phyloP scores from a whole-genome alignment of 2,888 invertebrate species.

The Tiliacea citrago region DNA sequence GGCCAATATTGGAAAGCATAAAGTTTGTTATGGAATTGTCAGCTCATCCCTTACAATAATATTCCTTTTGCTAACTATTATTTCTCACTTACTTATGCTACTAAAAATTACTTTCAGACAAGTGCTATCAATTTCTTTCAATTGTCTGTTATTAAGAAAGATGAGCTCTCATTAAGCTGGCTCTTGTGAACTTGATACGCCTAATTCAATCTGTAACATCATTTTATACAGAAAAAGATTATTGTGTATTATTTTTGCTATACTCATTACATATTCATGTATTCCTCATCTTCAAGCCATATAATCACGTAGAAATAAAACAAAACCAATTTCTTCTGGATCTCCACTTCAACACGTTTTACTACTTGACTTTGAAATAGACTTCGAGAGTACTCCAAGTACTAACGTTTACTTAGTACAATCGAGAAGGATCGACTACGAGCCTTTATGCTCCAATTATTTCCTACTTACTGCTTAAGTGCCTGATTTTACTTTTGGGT shows the following conservation, averaged over 20 bases:
- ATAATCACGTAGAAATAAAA: conserved; percentile 27
- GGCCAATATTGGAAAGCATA: too few species aligned
- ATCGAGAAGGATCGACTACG: conserved; percentile 20
- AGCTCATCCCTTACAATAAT: neutral
- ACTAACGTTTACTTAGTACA: conserved; percentile 51
- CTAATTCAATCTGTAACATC: conserved; percentile 13
- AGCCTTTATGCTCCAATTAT: conserved; percentile 38
- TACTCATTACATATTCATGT: neutral
- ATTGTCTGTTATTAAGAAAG: conserved; percentile 36
- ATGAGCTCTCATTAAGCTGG: conserved; percentile 16
- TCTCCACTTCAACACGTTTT: conserved; percentile 55
- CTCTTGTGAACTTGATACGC: neutral
- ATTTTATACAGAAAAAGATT: neutral
- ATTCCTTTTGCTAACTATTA: neutral
- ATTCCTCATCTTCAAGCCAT: neutral
- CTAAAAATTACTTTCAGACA: conserved; percentile 4
- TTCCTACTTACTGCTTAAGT: conserved; percentile 34
- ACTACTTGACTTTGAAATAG: conserved; percentile 58
- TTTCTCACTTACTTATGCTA: neutral
- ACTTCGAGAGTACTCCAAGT: conserved; percentile 46
- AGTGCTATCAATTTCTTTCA: conserved; percentile 19
- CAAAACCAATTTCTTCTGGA: conserved; percentile 35
- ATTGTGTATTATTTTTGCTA: neutral
- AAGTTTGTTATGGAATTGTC: neutral
- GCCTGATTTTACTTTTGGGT: conserved; percentile 21